phyloP scores from a whole-genome alignment of 2,888 invertebrate species.

The Augochlorella aurata region DNA sequence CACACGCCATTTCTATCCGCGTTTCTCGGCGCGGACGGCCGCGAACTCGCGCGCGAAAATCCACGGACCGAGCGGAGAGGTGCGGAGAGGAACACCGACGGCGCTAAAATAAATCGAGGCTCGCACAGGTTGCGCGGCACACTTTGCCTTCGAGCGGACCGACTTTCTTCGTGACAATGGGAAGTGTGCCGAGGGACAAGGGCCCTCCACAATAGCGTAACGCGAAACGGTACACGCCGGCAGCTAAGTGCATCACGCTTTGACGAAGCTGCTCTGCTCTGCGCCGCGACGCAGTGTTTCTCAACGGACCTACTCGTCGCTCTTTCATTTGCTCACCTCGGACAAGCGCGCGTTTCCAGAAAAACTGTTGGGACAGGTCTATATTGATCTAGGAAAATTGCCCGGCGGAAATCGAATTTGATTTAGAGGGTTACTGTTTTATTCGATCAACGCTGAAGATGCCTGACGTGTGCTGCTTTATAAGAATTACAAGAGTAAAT shows the following conservation, averaged over 20 bases:
- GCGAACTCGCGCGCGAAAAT: conserved; percentile 14
- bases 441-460: too few relatives aligned
- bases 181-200: conserved; percentile 69
- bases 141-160: conserved; percentile 59
- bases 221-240: conserved; percentile 73
- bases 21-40: neutral
- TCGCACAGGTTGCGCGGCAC: conserved; percentile 66
- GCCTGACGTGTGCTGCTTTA: too few relatives aligned
- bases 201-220: conserved; percentile 74
- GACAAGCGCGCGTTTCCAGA: neutral
- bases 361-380: neutral
- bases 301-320: neutral
- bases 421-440: too few relatives aligned
- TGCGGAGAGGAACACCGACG: neutral
- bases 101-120: conserved; percentile 42
- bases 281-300: conserved; percentile 21
- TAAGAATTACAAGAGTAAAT: too few relatives aligned
- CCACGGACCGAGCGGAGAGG: neutral
- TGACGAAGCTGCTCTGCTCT: conserved; percentile 44
- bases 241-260: conserved; percentile 73
- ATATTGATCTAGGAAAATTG: neutral
- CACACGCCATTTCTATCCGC: neutral
- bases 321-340: neutral
- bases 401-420: too few relatives aligned
- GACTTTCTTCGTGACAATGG: conserved; percentile 74